Conservation (phyloP, 2,113 vertebrate genomes). For the Alouatta palliata region DNA sequence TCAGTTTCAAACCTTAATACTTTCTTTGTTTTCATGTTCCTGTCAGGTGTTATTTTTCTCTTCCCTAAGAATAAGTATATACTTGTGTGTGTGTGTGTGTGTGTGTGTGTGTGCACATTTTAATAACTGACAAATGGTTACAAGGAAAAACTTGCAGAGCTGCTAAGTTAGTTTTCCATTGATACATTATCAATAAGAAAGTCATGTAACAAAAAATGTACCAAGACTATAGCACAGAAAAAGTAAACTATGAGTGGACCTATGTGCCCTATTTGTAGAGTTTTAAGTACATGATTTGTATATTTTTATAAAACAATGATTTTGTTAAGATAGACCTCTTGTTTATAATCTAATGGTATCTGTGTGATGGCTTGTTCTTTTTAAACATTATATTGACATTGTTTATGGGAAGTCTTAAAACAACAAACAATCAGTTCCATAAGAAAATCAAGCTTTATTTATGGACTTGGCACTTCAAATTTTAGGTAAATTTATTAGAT, state of each 20-base stretch:
- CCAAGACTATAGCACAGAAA: slow-evolving; percentile 4
- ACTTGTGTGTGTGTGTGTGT: not conserved
- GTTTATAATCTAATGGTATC: slow-evolving; percentile 74
- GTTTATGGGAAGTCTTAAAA: slow-evolving; percentile 80
- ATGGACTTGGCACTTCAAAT: slow-evolving; percentile 64
- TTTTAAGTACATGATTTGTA: slow-evolving; percentile 70
- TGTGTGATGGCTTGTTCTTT: slow-evolving; percentile 79
- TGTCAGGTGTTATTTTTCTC: not conserved
- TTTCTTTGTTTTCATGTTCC: slow-evolving; percentile 54
- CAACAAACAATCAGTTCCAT: slow-evolving; percentile 74
- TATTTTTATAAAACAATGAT: slow-evolving; percentile 74
- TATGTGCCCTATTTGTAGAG: not conserved
- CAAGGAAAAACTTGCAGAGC: not conserved
- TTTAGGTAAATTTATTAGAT: slow-evolving; percentile 75
- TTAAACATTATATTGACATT: slow-evolving; percentile 80
- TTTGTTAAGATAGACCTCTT: slow-evolving; percentile 78
- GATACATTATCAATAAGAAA: not conserved
- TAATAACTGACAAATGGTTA: not conserved
- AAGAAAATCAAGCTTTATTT: slow-evolving; percentile 79
- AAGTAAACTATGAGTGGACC: slow-evolving; percentile 17
- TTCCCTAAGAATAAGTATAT: not conserved
- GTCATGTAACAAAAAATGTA: not conserved
- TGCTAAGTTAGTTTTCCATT: not conserved
- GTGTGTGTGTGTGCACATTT: not conserved
- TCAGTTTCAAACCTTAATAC: not conserved